phyloP scores from a whole-genome alignment of 1,140 invertebrate genomes.

The Phortica variegata region DNA sequence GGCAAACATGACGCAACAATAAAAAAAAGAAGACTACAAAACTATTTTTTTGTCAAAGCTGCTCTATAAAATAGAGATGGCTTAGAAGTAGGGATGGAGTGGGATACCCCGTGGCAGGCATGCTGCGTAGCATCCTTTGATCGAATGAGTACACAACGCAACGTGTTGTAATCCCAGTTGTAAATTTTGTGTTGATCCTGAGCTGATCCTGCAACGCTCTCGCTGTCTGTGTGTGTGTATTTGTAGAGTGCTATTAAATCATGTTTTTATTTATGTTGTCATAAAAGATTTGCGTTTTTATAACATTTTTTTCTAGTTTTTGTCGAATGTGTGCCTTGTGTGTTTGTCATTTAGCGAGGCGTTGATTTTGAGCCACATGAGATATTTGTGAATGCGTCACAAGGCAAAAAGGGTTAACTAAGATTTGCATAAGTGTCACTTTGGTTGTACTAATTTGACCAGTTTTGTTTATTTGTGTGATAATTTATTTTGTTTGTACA shows the following conservation, averaged over 20 bases:
- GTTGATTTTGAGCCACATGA: no score
- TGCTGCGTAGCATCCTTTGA: slow-evolving; percentile 5
- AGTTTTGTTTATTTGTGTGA: no score
- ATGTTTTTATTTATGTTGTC: slow-evolving; percentile 56
- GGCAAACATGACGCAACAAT: slow-evolving; percentile 6
- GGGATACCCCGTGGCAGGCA: slow-evolving; percentile 29
- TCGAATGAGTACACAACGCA: no score
- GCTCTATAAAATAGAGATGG: no score
- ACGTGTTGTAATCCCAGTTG: slow-evolving; percentile 51
- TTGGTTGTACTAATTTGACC: no score
- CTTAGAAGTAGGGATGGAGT: no score
- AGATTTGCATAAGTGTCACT: slow-evolving; percentile 19
- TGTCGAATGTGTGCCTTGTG: no score
- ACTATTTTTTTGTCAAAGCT: slow-evolving; percentile 11
- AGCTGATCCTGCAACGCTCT: slow-evolving; percentile 18
- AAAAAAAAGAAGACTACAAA: slow-evolving; percentile 17
- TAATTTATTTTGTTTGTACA: no score
- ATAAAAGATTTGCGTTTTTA: slow-evolving; percentile 49
- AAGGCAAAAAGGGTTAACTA: no score
- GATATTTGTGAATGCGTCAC: no score
- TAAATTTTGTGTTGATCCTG: slow-evolving; percentile 50
- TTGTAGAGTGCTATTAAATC: slow-evolving; percentile 33
- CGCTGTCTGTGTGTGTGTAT: neutral
- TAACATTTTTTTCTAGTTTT: slow-evolving; percentile 1
- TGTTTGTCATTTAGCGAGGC: no score